These are phyloP conservation scores for Pogona vitticeps DNA, from an alignment of 2,113 vertebrate genomes.

Conservation along the genomic window DNA sequence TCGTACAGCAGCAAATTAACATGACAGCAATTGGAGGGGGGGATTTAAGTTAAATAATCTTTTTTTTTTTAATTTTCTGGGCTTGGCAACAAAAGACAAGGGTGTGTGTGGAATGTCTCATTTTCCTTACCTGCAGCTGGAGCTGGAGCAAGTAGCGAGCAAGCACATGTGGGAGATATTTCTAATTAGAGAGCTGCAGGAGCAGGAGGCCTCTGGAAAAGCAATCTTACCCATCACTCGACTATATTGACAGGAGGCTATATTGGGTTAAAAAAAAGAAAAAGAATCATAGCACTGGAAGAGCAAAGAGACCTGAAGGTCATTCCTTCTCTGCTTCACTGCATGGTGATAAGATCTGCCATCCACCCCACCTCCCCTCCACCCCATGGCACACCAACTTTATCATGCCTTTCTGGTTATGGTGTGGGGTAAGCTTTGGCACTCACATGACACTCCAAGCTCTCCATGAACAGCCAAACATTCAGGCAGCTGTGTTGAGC, in stretches of 20 bases:
- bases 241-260: slow-evolving; percentile 3
- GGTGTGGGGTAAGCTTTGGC: background rate
- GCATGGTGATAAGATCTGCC: background rate
- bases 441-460: background rate
- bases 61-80: background rate
- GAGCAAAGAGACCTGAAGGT: slow-evolving; percentile 1
- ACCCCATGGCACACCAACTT: background rate
- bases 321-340: background rate
- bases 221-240: background rate
- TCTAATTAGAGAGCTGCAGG: slow-evolving; percentile 22
- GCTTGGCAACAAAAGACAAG: slow-evolving; percentile 5
- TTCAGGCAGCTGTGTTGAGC: background rate
- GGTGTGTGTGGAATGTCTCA: background rate
- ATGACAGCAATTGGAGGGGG: background rate
- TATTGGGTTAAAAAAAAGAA: slow-evolving; percentile 1
- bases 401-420: background rate
- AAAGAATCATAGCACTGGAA: background rate
- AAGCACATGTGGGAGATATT: background rate
- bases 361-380: too few species aligned
- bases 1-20: background rate
- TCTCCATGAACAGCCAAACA: background rate
- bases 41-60: background rate
- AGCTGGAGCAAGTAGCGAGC: slow-evolving; percentile 9
- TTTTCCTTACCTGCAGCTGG: slow-evolving; percentile 27
- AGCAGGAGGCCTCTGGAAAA: slow-evolving; percentile 11